Evolutionary conservation across 2,888 invertebrate species (phyloP).

Genomic region (Mongoloraphidia duomilia): DNA sequence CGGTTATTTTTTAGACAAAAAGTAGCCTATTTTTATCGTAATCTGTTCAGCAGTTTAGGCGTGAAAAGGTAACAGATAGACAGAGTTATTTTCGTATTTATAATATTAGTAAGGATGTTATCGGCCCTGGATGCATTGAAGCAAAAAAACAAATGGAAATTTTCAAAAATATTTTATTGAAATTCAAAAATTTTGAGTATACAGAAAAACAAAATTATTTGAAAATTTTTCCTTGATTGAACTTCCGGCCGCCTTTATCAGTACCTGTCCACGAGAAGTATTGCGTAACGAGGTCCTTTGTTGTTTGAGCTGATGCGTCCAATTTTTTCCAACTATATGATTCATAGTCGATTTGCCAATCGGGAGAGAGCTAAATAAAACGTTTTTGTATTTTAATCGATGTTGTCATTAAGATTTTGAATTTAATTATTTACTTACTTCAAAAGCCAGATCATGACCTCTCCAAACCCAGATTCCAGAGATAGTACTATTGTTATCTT

Average conservation of each 20-base stretch:
- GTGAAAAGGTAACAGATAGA: too few relatives aligned
- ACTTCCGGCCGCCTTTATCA: conserved; percentile 77
- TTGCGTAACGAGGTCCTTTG: conserved; percentile 73
- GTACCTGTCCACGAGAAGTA: conserved; percentile 84
- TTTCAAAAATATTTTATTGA: too few relatives aligned
- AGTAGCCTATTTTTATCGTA: too few relatives aligned
- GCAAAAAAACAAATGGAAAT: too few relatives aligned
- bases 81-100: too few relatives aligned
- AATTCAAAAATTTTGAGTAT: too few relatives aligned
- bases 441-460: conserved; percentile 85
- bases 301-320: conserved; percentile 62
- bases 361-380: conserved; percentile 54
- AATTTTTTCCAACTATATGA: conserved; percentile 91
- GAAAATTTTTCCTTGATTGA: conserved; percentile 99
- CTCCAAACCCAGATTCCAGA: conserved; percentile 98
- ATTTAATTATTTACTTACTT: conserved; percentile 30
- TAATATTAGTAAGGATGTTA: too few relatives aligned
- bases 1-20: too few relatives aligned
- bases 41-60: too few relatives aligned
- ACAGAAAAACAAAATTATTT: conserved; percentile 46
- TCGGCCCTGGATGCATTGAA: too few relatives aligned
- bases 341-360: conserved; percentile 96
- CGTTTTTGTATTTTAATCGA: too few relatives aligned
- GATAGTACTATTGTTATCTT: conserved; percentile 81
- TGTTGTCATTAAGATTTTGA: too few relatives aligned